These are phyloP conservation scores for Melipona bicolor DNA, from an alignment of 2,888 invertebrate species.

Conservation along the genomic window DNA sequence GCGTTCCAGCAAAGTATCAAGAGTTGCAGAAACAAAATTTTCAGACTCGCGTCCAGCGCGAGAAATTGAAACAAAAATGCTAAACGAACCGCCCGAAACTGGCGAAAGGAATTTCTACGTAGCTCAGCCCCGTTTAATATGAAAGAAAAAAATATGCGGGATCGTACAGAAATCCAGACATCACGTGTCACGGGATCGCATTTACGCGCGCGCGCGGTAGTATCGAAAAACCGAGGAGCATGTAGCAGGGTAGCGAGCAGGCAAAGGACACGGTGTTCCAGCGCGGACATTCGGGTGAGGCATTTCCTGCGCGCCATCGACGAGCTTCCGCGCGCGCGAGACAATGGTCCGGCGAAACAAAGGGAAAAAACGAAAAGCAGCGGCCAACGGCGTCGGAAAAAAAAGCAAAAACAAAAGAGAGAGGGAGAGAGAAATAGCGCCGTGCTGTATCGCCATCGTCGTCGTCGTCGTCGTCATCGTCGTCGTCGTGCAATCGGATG, in stretches of 20 bases:
- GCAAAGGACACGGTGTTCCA: conserved; percentile 14
- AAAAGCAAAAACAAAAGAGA: neutral
- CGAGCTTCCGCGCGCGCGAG: conserved; percentile 39
- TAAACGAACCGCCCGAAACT: too few species aligned
- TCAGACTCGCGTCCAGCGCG: too few species aligned
- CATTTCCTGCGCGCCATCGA: conserved; percentile 35
- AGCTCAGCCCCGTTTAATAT: too few species aligned
- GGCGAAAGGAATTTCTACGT: too few species aligned
- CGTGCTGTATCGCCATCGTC: neutral
- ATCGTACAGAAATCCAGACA: too few species aligned
- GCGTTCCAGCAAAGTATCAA: too few species aligned
- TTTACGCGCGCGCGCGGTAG: neutral
- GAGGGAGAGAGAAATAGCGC: conserved; percentile 5
- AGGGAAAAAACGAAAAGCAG: conserved; percentile 31
- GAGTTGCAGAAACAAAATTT: too few species aligned
- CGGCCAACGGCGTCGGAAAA: conserved; percentile 4
- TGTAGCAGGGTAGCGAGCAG: neutral
- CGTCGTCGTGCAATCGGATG: conserved; percentile 40
- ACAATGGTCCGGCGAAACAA: conserved; percentile 44
- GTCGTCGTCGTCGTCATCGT: neutral
- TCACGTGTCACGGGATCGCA: too few species aligned
- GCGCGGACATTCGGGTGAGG: conserved; percentile 20
- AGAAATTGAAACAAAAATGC: too few species aligned
- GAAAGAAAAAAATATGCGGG: too few species aligned
- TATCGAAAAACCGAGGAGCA: neutral